Base-by-base conservation (phyloP, 2,888 invertebrate species). In the Parascotia fuliginaria region DNA sequence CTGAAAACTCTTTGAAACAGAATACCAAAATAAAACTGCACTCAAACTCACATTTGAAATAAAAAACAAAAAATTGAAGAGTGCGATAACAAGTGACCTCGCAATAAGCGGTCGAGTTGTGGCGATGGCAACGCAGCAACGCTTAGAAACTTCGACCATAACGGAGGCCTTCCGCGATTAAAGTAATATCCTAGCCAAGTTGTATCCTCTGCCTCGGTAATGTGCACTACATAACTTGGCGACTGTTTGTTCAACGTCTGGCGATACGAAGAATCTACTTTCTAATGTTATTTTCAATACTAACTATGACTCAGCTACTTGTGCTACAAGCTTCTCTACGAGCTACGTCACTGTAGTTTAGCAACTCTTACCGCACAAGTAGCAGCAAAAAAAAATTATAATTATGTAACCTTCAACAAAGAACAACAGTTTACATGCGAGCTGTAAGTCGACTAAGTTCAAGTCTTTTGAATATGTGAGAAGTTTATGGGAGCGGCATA, bases 81-180 rank as follows among this genome's bases (percentile, higher is more conserved):
- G 65, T 45, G 60, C 70, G 71, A 72, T 74, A 78, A 73, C 68
- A 65, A 63, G 71, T 70, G 62, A 70, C 65, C 61, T 60, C 9
- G 79, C 84, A 82, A 81, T 84, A 83, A 81, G 73, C 75, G 75
- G 72, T 57, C 65, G 68, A 73, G 67, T 73, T 70, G 72, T 60
- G 65, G 70, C 60, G 42, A 32, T 50, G 54, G 57, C 52, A 55
- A 55, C 45, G 49, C 53, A 49, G 59, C 55, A 48, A 55, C 51
- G 51, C 45, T 55, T 56, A 55, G 65, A 77, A 86, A 86, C 79
- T 85, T 85, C 64, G 77, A 67, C 81, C 78, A 81, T 86, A 82
- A 84, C 80, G 70, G 73, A 71, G 81, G 81, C 80, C 78, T 81
- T 77, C 65, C 55, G 66, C 83, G 83, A 83, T 84, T 86, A 85